A percentile compares a stretch with the other conserved stretches of the same genome.
Evolutionary conservation across 1,140 invertebrate species (phyloP).

Genomic region (Sitophilus oryzae): DNA sequence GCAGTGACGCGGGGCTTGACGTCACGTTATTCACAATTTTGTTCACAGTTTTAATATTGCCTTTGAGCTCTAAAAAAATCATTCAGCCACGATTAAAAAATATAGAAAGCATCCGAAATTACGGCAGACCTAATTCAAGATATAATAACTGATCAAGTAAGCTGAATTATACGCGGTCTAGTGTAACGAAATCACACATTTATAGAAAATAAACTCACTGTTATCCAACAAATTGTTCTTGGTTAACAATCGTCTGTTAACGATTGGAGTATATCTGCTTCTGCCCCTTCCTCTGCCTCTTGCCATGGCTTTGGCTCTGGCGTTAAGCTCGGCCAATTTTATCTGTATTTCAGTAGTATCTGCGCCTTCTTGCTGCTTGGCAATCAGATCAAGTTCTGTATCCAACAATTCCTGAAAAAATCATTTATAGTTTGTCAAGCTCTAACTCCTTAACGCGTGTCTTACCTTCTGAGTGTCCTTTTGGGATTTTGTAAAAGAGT

Average conservation of each 20-base stretch:
- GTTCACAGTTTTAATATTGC: slow-evolving; percentile 26
- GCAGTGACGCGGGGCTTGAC: background rate
- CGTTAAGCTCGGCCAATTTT: slow-evolving; percentile 65
- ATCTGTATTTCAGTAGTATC: slow-evolving; percentile 68
- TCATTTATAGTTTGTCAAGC: background rate
- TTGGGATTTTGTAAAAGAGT: slow-evolving; percentile 47
- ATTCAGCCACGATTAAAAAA: slow-evolving; percentile 1
- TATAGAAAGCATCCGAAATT: too few species aligned
- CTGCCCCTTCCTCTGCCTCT: slow-evolving; percentile 26
- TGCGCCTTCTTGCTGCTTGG: slow-evolving; percentile 64
- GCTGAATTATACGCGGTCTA: too few species aligned
- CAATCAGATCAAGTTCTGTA: slow-evolving; percentile 81
- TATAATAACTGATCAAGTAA: too few species aligned
- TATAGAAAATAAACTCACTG: slow-evolving; percentile 16
- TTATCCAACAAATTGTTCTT: slow-evolving; percentile 41
- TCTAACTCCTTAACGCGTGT: slow-evolving; percentile 47
- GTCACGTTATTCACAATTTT: slow-evolving; percentile 17
- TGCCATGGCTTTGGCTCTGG: slow-evolving; percentile 35
- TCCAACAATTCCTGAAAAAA: slow-evolving; percentile 71
- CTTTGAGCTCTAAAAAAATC: slow-evolving; percentile 22
- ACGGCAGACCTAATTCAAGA: too few species aligned
- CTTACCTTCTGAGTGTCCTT: slow-evolving; percentile 31
- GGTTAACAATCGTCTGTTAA: slow-evolving; percentile 37
- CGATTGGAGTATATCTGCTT: slow-evolving; percentile 40
- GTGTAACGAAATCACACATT: background rate